Evolutionary conservation across 2,888 invertebrate genomes (phyloP).

Genomic region (Panopea generosa): DNA sequence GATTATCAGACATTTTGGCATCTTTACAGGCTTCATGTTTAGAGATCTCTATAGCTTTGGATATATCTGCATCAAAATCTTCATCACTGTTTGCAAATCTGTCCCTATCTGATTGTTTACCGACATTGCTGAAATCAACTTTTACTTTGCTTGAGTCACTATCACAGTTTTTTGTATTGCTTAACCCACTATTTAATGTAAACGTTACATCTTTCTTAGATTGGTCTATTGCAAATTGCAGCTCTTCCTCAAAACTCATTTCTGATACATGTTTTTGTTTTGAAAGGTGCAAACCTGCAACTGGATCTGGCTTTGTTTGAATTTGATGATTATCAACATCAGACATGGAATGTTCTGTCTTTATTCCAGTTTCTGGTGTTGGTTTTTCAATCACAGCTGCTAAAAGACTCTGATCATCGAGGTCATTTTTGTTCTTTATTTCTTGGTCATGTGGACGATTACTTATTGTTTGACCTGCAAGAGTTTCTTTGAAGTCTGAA

Average conservation of each 20-base stretch:
- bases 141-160: neutral
- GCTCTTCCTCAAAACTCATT: neutral
- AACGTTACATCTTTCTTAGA: neutral
- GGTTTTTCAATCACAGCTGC: neutral
- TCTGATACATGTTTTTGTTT: neutral
- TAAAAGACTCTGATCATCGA: no score
- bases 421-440: neutral
- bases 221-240: neutral
- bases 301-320: neutral
- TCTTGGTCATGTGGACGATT: neutral
- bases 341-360: neutral
- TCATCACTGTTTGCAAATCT: no score
- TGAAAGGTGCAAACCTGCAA: neutral
- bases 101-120: neutral
- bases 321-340: neutral
- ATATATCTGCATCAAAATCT: no score
- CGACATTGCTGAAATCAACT: neutral
- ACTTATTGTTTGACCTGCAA: neutral
- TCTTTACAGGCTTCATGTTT: no score
- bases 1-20: no score
- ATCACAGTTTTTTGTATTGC: neutral
- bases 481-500: neutral
- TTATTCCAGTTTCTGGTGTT: neutral
- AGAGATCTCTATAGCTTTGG: no score
- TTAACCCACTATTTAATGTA: neutral